Conservation (phyloP, 2,797 vertebrate genomes). For the Spinus olivaceus region DNA sequence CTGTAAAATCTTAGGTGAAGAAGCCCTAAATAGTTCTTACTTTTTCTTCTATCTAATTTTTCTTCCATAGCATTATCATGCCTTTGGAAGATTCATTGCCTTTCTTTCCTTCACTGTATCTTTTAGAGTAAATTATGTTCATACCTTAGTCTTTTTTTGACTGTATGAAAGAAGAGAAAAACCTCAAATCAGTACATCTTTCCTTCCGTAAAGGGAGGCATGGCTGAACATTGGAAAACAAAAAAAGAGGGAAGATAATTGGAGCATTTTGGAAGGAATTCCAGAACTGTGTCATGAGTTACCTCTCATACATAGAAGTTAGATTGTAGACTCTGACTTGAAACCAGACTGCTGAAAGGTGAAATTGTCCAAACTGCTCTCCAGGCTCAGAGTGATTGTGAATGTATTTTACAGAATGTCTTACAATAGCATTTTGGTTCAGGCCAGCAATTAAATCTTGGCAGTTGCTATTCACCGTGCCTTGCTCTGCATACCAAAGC, state of each 20-base stretch:
- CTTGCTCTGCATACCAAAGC: neutral
- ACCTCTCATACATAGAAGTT: neutral
- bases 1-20: neutral
- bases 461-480: fast-evolving
- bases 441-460: neutral
- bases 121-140: neutral
- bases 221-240: neutral
- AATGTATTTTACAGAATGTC: neutral
- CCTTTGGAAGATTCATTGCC: neutral
- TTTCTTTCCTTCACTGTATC: neutral
- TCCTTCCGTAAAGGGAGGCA: neutral
- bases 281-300: neutral
- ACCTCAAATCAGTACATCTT: neutral
- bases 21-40: neutral
- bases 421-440: neutral
- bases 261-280: neutral
- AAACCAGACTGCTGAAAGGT: neutral
- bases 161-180: neutral
- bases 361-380: neutral
- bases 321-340: neutral
- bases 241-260: neutral
- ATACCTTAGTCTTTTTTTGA: neutral
- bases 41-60: neutral
- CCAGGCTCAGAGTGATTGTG: neutral
- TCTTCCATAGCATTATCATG: neutral